Conservation (phyloP, 2,113 vertebrate species). For the Pachycephala philippinensis region DNA sequence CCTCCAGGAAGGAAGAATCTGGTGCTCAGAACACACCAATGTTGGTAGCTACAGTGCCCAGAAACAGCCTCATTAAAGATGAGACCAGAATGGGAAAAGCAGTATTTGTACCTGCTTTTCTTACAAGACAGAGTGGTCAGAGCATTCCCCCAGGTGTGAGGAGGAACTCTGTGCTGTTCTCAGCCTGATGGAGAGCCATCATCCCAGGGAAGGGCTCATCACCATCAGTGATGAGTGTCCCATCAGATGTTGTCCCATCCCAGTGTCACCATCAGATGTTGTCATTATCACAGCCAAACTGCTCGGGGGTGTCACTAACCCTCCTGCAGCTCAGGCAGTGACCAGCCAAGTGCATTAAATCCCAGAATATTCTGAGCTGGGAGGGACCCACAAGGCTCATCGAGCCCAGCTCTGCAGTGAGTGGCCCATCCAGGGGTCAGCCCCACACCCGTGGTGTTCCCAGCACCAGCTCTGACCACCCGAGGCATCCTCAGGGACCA, state of each 20-base stretch:
- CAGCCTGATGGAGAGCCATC: background rate
- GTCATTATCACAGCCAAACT: background rate
- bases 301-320: accelerated
- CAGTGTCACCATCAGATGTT: background rate
- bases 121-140: background rate
- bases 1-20: background rate
- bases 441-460: accelerated
- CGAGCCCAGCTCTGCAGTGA: accelerated
- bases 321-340: background rate
- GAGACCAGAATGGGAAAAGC: background rate
- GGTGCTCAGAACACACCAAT: background rate
- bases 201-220: background rate
- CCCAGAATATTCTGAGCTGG: background rate
- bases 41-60: background rate
- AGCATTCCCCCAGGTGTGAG: background rate
- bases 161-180: background rate
- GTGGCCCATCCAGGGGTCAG: too few relatives aligned
- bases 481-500: background rate
- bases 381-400: background rate
- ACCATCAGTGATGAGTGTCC: too few relatives aligned
- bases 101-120: background rate
- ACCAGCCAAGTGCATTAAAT: background rate
- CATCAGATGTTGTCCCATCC: too few relatives aligned
- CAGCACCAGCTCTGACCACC: background rate
- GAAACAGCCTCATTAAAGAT: background rate